A percentile compares a stretch with the other conserved stretches of the same genome.
phyloP scores from a whole-genome alignment of 1,140 invertebrate species.

The Ephestia elutella region DNA sequence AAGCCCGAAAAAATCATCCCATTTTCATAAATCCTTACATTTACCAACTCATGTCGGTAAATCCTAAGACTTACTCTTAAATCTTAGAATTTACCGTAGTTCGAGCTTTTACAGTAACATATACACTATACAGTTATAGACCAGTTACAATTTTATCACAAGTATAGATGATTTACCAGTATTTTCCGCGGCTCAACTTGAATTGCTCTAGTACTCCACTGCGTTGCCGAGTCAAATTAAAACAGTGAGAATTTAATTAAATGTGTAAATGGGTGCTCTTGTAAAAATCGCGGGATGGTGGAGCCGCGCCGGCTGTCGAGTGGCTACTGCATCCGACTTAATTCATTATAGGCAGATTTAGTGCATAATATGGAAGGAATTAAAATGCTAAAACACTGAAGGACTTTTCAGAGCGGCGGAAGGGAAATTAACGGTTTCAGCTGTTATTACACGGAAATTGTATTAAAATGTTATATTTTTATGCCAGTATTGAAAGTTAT shows the following conservation, averaged over 20 bases:
- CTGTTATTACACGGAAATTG: too few relatives aligned
- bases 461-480: too few relatives aligned
- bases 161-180: slow-evolving; percentile 8
- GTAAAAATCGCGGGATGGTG: slow-evolving; percentile 37
- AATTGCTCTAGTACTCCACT: slow-evolving; percentile 33
- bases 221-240: slow-evolving; percentile 50
- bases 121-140: too few relatives aligned
- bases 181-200: slow-evolving; percentile 21
- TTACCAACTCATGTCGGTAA: too few relatives aligned
- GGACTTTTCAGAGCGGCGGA: neutral
- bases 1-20: too few relatives aligned
- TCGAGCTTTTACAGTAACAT: too few relatives aligned
- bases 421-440: neutral
- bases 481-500: too few relatives aligned
- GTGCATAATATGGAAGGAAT: slow-evolving; percentile 13
- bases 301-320: slow-evolving; percentile 15
- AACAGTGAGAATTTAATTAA: slow-evolving; percentile 56
- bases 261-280: slow-evolving; percentile 48
- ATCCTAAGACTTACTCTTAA: too few relatives aligned
- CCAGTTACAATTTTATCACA: neutral
- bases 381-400: neutral
- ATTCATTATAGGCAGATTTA: slow-evolving; percentile 28
- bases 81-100: too few relatives aligned
- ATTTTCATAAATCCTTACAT: too few relatives aligned
- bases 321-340: slow-evolving; percentile 35